Base-by-base conservation (phyloP, 2,113 vertebrate genomes). In the Xenotilapia longispinis region DNA sequence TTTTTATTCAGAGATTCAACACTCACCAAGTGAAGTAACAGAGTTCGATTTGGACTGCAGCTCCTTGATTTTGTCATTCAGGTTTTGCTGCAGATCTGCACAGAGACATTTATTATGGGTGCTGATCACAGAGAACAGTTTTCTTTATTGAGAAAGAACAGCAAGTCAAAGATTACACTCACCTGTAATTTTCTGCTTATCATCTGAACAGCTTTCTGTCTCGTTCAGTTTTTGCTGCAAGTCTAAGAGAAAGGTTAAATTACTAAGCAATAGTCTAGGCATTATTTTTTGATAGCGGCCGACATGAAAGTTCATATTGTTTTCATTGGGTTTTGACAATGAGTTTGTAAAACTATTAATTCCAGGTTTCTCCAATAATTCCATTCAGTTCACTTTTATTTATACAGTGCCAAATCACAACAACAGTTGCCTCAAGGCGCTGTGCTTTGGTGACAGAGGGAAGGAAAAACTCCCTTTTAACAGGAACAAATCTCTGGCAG, bases 21-120 rank as follows among this genome's bases (percentile, higher is more conserved):
- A 36, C 33, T 33, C 33, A 33, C 33, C 33, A 33, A 94, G 86
- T 6, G 86, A 65, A 51, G 87, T 83, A 45, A 91, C 19, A 9
- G 36, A 40, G 53, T 87, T 23, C 4, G 88, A 84, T 45, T 84
- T 38, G 23, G 60, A 47, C 10, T 68, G 36, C 28, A 93, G 83
- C 2, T 90, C 83, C 26, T 73, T 55, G 3, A 91, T 23, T 87
- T 93, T 94, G 5, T 13, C 11, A 26, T 87, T 68, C 83, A 94
- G 80, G 3, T 5, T 26, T 6, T 28, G 80, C 40, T 94, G 89
- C 51, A 93, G 21, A 10, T 21, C 93, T 93, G 15, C 14, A 73
- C 12, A 21, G 4, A 82, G 6, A 88, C 0, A 60, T 21, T 31
- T 9, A 9, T 57, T 17, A 54, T 5, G 0, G 38, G 6, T 11